Percentiles rank a stretch among this genome's conserved stretches.
These are phyloP conservation scores for Heliocidaris erythrogramma DNA, from an alignment of 35 echinoderm and acorn worm species.

Conservation along the genomic window DNA sequence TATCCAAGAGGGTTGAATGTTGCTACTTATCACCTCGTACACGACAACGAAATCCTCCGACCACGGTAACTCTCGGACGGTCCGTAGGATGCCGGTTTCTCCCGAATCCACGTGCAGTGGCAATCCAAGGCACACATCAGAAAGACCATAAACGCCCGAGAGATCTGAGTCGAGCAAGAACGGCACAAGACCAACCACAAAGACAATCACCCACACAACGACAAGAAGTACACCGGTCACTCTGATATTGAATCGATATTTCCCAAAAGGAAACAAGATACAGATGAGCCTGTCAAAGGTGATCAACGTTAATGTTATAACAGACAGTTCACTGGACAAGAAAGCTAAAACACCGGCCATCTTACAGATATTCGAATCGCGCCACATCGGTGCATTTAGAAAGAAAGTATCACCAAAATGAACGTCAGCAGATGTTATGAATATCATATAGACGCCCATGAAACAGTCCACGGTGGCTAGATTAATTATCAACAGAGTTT, in stretches of 20 bases:
- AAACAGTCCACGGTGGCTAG: conserved; percentile 70
- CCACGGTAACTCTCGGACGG: neutral
- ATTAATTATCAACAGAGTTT: conserved; percentile 67
- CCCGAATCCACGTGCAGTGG: conserved; percentile 63
- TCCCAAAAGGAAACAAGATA: conserved; percentile 79
- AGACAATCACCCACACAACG: conserved; percentile 60
- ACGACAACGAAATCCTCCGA: neutral
- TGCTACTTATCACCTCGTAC: neutral
- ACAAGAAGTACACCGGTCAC: conserved; percentile 3
- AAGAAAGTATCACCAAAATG: conserved; percentile 68
- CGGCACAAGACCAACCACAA: conserved; percentile 45
- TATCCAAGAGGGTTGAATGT: conserved; percentile 53
- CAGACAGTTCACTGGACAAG: conserved; percentile 77
- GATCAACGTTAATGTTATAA: conserved; percentile 66
- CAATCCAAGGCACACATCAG: conserved; percentile 78
- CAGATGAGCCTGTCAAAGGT: conserved; percentile 80
- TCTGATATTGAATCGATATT: conserved; percentile 40
- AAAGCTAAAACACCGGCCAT: conserved; percentile 66
- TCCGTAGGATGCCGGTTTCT: conserved; percentile 29
- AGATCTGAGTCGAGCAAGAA: conserved; percentile 39
- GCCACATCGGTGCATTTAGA: conserved; percentile 56
- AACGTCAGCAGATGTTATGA: conserved; percentile 68
- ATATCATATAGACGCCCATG: conserved; percentile 78
- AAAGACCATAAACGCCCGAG: conserved; percentile 64
- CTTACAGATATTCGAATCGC: conserved; percentile 58